Evolutionary conservation across 37 sponge, comb jelly and placozoan species (phyloP), one percentile per base, ranked within the genome.

Genomic region (Agelas oroides): DNA sequence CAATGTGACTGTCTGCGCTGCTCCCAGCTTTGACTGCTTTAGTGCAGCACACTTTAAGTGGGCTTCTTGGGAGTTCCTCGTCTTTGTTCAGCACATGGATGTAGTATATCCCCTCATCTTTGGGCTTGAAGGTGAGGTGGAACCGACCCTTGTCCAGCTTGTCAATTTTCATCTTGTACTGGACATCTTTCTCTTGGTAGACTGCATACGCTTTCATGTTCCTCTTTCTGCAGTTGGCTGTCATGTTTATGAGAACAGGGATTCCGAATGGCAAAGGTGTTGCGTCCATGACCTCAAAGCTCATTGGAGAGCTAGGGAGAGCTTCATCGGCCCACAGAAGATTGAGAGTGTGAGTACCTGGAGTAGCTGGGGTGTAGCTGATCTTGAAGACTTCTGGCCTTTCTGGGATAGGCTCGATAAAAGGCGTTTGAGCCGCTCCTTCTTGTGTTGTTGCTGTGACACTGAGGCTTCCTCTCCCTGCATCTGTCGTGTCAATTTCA

Each of bases 401-500:
- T 33, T 66, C 67, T 24, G 33, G 33, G 67, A 16, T 30, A 27
- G 30, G 33, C 67, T 46, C 46, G 8, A 46, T 46, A 8, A 12
- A 8, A 46, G 46, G 46, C 3, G 8, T 76, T 32, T 77, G 69
- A 17, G 77, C 20, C 0, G 15, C 23, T 24, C 24, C 88, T 33
- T 62, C 79, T 0, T 64, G 65, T 16, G 77, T 40, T 3, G 8
- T 46, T 20, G 78, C 74, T 30, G 56, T 73, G 28, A 89, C 91
- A 32, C 62, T 36, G 30, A 95, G 65, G 33, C 77, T 84, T 0
- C 88, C 96, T 24, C 76, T 80, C 0, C 96, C 96, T 64, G 94
- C 96, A 23, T 86, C 60, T 28, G 73, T 83, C 23, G 84, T 59
- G 53, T 89, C 87, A 11, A 93, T 83, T 53, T 21, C 37, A 70